Evolutionary conservation across 2,888 invertebrate genomes (phyloP).

Genomic region (Habroteleia sp.): DNA sequence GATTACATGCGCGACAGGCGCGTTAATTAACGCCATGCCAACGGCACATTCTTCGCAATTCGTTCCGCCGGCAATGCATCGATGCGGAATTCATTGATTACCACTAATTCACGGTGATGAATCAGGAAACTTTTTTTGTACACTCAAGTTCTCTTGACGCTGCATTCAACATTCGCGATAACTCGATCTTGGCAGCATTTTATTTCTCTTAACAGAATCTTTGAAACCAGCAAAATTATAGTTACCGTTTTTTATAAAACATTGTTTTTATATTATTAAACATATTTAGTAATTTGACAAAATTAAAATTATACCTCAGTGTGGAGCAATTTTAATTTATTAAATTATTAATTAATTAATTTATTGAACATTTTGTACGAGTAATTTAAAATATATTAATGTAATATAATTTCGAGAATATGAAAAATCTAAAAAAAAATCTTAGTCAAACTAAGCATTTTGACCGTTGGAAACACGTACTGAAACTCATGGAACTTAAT

Average conservation of each 20-base stretch:
- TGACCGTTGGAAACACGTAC: too few relatives aligned
- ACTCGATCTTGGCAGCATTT: slow-evolving; percentile 23
- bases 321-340: too few relatives aligned
- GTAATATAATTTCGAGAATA: too few relatives aligned
- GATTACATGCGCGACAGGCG: slow-evolving; percentile 61
- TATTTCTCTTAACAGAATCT: slow-evolving; percentile 2
- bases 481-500: too few relatives aligned
- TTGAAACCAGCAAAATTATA: slow-evolving; percentile 2
- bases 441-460: too few relatives aligned
- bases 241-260: background rate
- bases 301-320: too few relatives aligned
- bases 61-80: slow-evolving; percentile 56
- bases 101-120: slow-evolving; percentile 65
- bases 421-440: too few relatives aligned
- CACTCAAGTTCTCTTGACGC: slow-evolving; percentile 28
- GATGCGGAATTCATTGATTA: slow-evolving; percentile 69
- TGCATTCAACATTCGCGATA: slow-evolving; percentile 48
- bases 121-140: slow-evolving; percentile 51
- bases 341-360: too few relatives aligned
- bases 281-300: too few relatives aligned
- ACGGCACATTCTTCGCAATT: slow-evolving; percentile 57
- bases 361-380: too few relatives aligned
- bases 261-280: too few relatives aligned
- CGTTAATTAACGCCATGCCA: slow-evolving; percentile 68
- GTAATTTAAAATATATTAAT: too few relatives aligned